phyloP scores from a whole-genome alignment of 2,797 vertebrate species.

The Trachops cirrhosus region DNA sequence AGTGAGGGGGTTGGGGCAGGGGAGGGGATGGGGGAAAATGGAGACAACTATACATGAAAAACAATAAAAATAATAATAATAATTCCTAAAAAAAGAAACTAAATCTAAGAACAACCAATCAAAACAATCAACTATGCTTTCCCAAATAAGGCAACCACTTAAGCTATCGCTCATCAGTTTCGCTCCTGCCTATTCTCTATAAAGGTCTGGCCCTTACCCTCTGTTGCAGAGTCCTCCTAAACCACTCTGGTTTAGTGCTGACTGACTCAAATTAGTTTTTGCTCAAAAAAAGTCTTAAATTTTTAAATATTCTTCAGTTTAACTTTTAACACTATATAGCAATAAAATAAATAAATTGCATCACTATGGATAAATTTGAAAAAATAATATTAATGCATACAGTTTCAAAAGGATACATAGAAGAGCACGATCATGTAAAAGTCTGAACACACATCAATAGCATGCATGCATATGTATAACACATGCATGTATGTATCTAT shows the following conservation, averaged over 20 bases:
- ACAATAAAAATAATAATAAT: too few species aligned
- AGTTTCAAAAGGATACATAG: background rate
- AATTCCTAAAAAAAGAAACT: background rate
- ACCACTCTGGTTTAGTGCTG: background rate
- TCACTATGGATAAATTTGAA: background rate
- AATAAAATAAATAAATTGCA: background rate
- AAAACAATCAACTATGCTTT: background rate
- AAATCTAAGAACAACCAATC: background rate
- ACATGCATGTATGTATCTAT: background rate
- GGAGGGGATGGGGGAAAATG: too few species aligned
- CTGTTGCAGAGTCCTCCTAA: background rate
- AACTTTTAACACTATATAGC: background rate
- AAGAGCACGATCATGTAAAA: background rate
- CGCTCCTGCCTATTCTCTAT: background rate
- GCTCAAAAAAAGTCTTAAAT: background rate
- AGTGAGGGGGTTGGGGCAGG: too few species aligned
- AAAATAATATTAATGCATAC: background rate
- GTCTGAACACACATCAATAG: background rate
- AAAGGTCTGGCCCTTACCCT: background rate
- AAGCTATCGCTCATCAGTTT: background rate
- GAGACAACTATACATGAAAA: too few species aligned
- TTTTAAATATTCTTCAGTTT: background rate
- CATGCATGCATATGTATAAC: background rate
- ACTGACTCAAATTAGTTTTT: background rate
- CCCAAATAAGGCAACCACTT: background rate